A percentile compares a stretch with the other conserved stretches of the same genome.
Evolutionary conservation across 2,113 vertebrate genomes (phyloP).

Genomic region (Osmerus eperlanus): DNA sequence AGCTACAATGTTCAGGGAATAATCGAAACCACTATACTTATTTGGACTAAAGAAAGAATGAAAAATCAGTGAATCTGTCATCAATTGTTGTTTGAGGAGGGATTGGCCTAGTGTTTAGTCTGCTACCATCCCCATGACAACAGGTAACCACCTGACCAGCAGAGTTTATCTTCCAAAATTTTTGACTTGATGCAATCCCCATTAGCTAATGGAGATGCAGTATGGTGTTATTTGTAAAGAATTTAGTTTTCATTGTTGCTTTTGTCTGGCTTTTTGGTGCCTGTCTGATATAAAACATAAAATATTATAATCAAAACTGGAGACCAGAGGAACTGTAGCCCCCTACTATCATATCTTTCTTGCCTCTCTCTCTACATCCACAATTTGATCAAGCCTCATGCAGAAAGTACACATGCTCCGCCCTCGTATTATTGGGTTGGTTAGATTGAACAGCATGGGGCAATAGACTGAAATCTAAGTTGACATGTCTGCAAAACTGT

Average conservation of each 20-base stretch:
- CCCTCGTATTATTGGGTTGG: slow-evolving; percentile 15
- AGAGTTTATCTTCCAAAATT: slow-evolving; percentile 27
- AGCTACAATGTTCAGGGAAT: slow-evolving; percentile 73
- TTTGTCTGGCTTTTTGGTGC: slow-evolving; percentile 24
- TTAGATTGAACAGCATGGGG: slow-evolving; percentile 28
- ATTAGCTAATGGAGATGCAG: slow-evolving; percentile 9
- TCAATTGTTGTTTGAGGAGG: slow-evolving; percentile 37
- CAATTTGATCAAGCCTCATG: slow-evolving; percentile 60
- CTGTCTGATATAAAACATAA: slow-evolving; percentile 39
- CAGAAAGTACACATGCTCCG: slow-evolving; percentile 33
- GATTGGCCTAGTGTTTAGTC: slow-evolving; percentile 37
- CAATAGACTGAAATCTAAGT: slow-evolving; percentile 33
- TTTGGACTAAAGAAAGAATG: slow-evolving; percentile 49
- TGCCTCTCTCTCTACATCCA: slow-evolving; percentile 44
- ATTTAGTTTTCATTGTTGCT: slow-evolving; percentile 2
- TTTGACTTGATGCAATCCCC: slow-evolving; percentile 21
- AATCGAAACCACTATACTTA: slow-evolving; percentile 73
- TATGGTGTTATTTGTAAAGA: slow-evolving; percentile 16
- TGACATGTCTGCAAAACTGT: slow-evolving; percentile 35
- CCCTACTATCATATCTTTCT: slow-evolving; percentile 44
- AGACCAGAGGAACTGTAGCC: slow-evolving; percentile 59
- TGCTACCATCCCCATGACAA: slow-evolving; percentile 31
- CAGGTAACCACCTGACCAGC: slow-evolving; percentile 41
- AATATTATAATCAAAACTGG: slow-evolving; percentile 57
- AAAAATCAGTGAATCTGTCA: slow-evolving; percentile 27